Evolutionary conservation across 2,888 invertebrate species (phyloP).

Genomic region (Drosophila longiperda): DNA sequence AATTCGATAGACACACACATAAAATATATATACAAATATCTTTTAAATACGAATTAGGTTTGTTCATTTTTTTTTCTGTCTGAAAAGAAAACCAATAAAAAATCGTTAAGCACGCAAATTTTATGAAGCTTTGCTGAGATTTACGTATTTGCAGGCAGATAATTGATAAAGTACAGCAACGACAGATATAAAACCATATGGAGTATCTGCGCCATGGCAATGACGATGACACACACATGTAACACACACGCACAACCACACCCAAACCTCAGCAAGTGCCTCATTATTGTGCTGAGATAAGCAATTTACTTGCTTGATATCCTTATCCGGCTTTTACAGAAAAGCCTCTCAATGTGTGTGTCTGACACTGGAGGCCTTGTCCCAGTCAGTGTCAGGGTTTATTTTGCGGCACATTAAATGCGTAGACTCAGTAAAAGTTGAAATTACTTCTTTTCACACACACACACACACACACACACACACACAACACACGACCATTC

Average conservation of each 20-base stretch:
- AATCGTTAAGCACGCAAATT: conserved; percentile 30
- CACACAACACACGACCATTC: background rate
- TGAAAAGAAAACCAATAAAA: conserved; percentile 52
- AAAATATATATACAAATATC: conserved; percentile 1
- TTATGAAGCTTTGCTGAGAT: conserved; percentile 41
- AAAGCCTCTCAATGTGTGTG: background rate
- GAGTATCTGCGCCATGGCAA: conserved; percentile 5
- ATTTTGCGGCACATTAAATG: conserved; percentile 57
- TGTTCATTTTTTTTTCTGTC: conserved; percentile 18
- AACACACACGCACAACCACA: conserved; percentile 10
- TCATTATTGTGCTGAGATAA: conserved; percentile 75
- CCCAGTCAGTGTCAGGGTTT: conserved; percentile 51
- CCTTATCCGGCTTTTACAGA: conserved; percentile 60
- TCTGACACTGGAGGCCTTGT: conserved; percentile 5
- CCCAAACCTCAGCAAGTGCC: conserved; percentile 35
- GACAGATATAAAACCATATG: conserved; percentile 8
- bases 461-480: conserved; percentile 8
- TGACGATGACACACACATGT: conserved; percentile 40
- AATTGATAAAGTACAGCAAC: conserved; percentile 64
- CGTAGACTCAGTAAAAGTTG: conserved; percentile 53
- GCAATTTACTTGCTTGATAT: conserved; percentile 73
- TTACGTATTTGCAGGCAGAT: conserved; percentile 49
- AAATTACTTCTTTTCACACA: conserved; percentile 58
- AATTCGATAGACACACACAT: background rate
- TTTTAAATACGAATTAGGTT: conserved; percentile 15